Conservation (phyloP, 1,140 invertebrate species). For the Tenebrio molitor region DNA sequence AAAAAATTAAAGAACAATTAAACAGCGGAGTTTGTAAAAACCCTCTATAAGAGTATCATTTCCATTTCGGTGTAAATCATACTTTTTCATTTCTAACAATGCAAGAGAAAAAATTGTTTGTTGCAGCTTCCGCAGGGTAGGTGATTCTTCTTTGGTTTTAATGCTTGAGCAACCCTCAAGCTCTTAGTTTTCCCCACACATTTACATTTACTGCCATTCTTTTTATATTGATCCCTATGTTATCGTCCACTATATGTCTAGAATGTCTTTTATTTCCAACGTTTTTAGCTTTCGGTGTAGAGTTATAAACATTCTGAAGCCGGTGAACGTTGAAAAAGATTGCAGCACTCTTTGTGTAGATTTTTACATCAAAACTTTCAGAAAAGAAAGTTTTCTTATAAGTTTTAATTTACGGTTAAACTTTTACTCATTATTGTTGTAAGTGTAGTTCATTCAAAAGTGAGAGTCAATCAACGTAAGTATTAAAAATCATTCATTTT, state of each 20-base stretch:
- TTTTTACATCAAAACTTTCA: background rate
- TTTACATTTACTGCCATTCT: slow-evolving; percentile 34
- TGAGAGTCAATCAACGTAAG: no score
- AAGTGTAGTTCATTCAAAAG: no score
- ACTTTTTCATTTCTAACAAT: slow-evolving; percentile 4
- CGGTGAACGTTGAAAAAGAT: slow-evolving; percentile 10
- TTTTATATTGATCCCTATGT: slow-evolving; percentile 28
- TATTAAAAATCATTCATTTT: no score
- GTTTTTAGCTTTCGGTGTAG: background rate
- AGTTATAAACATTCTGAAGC: slow-evolving; percentile 4
- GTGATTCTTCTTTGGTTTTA: slow-evolving; percentile 23
- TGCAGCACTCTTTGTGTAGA: slow-evolving; percentile 6
- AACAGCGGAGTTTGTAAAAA: background rate
- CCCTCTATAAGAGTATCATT: background rate
- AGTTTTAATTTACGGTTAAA: no score
- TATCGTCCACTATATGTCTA: slow-evolving; percentile 35
- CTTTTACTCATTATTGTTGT: no score
- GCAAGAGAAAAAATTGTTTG: background rate
- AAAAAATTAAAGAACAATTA: no score
- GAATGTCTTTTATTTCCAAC: slow-evolving; percentile 23
- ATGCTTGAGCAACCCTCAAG: slow-evolving; percentile 19
- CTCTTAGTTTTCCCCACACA: slow-evolving; percentile 20
- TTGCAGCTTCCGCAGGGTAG: slow-evolving; percentile 2
- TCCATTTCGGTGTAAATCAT: background rate
- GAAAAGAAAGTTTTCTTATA: background rate